A percentile compares a stretch with the other conserved stretches of the same genome.
Conservation (phyloP, 2,888 invertebrate species). For the Chaetogeoica ovagalla region DNA sequence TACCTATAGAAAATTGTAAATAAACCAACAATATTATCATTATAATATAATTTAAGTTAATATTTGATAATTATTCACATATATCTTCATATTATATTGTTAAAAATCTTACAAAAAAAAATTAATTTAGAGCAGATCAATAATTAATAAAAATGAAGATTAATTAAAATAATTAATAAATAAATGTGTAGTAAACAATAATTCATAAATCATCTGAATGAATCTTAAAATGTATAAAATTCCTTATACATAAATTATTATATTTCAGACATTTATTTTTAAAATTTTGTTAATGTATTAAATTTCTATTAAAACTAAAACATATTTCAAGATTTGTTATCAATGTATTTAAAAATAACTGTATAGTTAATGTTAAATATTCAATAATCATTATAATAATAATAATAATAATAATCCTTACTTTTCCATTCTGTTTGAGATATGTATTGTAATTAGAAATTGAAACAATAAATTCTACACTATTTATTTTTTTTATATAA, state of each 20-base stretch:
- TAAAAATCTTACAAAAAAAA: not conserved
- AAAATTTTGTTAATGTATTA: too few species aligned
- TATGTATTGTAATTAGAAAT: constrained; percentile 30
- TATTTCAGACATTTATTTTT: too few species aligned
- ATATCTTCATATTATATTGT: not conserved
- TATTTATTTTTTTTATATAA: constrained; percentile 31
- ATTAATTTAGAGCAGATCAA: not conserved
- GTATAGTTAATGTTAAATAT: too few species aligned
- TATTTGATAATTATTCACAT: not conserved
- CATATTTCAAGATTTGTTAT: too few species aligned
- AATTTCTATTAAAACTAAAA: too few species aligned
- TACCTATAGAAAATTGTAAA: constrained; percentile 4
- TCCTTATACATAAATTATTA: too few species aligned
- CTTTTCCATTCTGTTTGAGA: constrained; percentile 30
- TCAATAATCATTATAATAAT: too few species aligned
- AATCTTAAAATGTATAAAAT: too few species aligned
- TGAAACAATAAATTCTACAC: constrained; percentile 5
- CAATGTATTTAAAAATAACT: too few species aligned
- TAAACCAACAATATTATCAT: not conserved
- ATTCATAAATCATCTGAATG: too few species aligned
- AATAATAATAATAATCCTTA: not conserved
- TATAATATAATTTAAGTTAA: not conserved
- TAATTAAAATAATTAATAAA: not conserved
- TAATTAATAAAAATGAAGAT: not conserved
- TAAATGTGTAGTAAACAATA: too few species aligned